Evolutionary conservation across 2,113 vertebrate species (phyloP).

Genomic region (Girardinichthys multiradiatus): DNA sequence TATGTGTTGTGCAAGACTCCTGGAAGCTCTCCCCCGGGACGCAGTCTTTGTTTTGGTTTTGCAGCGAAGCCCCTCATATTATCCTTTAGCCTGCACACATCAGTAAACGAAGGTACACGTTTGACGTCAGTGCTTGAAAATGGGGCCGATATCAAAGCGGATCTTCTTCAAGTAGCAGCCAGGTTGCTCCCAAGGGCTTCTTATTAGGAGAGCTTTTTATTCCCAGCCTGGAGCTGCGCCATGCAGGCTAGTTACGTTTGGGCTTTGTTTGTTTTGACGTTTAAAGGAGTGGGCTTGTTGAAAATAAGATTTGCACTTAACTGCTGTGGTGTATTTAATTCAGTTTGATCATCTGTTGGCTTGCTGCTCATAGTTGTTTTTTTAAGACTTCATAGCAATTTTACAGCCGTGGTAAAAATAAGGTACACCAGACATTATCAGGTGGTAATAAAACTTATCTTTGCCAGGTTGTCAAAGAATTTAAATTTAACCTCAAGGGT

Average conservation of each 20-base stretch:
- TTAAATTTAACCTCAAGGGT: not conserved
- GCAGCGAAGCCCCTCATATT: conserved; percentile 17
- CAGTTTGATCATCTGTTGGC: not conserved
- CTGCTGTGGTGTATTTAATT: not conserved
- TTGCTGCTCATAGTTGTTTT: not conserved
- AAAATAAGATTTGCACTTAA: not conserved
- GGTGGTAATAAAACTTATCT: not conserved
- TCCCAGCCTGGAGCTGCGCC: too few relatives aligned
- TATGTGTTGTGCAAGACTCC: conserved; percentile 14
- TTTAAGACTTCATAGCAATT: not conserved
- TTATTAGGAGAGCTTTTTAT: not conserved
- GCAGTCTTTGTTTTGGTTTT: conserved; percentile 42
- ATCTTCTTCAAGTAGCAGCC: conserved; percentile 19
- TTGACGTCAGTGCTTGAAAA: conserved; percentile 46
- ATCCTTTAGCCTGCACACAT: conserved; percentile 43
- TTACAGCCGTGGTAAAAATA: not conserved
- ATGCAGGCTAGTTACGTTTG: not conserved
- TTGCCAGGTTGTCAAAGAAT: not conserved
- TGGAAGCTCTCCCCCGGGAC: conserved; percentile 18
- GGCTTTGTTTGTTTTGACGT: not conserved
- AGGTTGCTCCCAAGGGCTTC: not conserved
- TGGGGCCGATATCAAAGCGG: conserved; percentile 42
- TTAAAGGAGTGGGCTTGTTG: not conserved
- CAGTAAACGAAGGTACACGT: conserved; percentile 38
- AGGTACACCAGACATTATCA: not conserved